phyloP scores from a whole-genome alignment of 2,113 vertebrate genomes.

The Oryzias melastigma region DNA sequence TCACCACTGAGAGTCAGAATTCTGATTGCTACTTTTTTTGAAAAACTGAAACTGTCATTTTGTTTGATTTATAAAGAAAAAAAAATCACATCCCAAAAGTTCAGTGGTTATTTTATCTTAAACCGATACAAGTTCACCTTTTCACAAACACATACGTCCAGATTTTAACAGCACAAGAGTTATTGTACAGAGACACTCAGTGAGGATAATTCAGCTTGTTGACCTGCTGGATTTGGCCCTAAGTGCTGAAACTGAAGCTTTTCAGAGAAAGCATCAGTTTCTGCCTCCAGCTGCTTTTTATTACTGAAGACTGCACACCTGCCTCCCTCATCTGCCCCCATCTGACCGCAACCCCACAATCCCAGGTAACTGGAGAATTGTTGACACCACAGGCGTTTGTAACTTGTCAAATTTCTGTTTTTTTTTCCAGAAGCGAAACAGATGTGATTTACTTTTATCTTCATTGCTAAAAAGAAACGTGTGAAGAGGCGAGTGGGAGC shows the following conservation, averaged over 20 bases:
- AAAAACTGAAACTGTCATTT: too few relatives aligned
- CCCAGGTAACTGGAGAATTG: neutral
- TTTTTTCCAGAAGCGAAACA: neutral
- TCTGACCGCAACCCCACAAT: neutral
- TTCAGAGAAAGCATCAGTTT: slow-evolving; percentile 6
- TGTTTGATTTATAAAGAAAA: slow-evolving; percentile 8
- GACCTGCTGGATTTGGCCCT: slow-evolving; percentile 16
- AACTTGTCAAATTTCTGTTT: neutral
- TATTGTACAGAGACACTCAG: slow-evolving; percentile 1
- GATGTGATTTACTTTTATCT: neutral
- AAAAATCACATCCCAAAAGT: too few relatives aligned
- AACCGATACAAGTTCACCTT: too few relatives aligned
- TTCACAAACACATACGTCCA: neutral
- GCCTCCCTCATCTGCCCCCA: neutral
- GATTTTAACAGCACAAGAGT: neutral
- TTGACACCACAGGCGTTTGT: neutral
- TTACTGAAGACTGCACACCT: slow-evolving; percentile 7
- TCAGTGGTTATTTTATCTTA: too few relatives aligned
- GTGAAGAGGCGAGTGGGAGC: too few relatives aligned
- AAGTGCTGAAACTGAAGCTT: slow-evolving; percentile 4
- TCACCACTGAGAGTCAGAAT: slow-evolving; percentile 10
- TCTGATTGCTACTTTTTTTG: slow-evolving; percentile 10
- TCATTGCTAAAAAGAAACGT: neutral
- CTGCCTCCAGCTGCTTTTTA: slow-evolving; percentile 13
- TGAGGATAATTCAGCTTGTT: slow-evolving; percentile 38